These are phyloP conservation scores for Apis mellifera DNA, from an alignment of 1,140 invertebrate species.

Conservation along the genomic window DNA sequence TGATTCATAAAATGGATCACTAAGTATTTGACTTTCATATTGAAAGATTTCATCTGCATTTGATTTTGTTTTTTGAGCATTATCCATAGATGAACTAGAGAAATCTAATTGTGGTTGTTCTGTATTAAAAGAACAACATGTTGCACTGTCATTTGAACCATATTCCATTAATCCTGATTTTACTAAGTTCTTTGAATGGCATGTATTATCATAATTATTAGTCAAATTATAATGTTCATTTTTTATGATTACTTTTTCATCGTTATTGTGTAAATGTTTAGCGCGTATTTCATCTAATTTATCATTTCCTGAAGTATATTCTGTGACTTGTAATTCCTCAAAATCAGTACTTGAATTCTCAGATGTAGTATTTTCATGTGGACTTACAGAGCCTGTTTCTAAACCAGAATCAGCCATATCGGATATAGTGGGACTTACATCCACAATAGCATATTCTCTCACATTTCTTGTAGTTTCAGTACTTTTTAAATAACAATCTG, in stretches of 20 bases:
- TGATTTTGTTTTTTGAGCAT: constrained; percentile 56
- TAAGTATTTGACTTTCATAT: constrained; percentile 75
- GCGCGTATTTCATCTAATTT: constrained; percentile 74
- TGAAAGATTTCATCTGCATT: constrained; percentile 70
- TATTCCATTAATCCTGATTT: constrained; percentile 45
- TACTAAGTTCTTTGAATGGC: constrained; percentile 27
- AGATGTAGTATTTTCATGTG: constrained; percentile 78
- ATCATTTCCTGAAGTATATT: constrained; percentile 87
- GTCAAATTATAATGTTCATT: constrained; percentile 35
- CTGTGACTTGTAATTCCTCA: constrained; percentile 82
- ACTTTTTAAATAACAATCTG: constrained; percentile 10
- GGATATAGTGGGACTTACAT: constrained; percentile 63
- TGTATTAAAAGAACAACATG: constrained; percentile 66
- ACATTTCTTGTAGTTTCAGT: constrained; percentile 16
- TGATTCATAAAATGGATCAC: constrained; percentile 77
- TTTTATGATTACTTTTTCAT: constrained; percentile 26
- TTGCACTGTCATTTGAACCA: constrained; percentile 53
- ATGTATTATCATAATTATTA: constrained; percentile 13
- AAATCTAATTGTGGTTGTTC: constrained; percentile 66
- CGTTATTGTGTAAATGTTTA: constrained; percentile 33
- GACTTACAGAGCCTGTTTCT: constrained; percentile 82
- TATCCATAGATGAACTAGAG: constrained; percentile 66
- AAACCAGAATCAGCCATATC: constrained; percentile 83
- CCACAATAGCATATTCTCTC: constrained; percentile 39
- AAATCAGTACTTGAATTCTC: constrained; percentile 78